Base-by-base conservation (phyloP, 2,797 vertebrate species). In the Sebastes matsubarae region DNA sequence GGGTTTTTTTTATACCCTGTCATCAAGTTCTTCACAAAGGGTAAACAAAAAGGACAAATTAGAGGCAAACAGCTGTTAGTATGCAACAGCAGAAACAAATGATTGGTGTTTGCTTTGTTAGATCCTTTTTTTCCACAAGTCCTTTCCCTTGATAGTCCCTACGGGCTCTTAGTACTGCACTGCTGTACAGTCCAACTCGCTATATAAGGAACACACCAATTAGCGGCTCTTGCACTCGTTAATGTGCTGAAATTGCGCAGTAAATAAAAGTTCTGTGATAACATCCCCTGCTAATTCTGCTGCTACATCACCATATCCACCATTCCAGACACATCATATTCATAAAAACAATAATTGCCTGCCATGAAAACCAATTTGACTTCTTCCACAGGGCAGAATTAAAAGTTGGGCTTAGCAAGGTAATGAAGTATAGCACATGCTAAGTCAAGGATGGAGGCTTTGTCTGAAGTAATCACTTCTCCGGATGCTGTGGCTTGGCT, bases 391-490 rank as follows among this genome's bases (percentile, higher is more conserved):
- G 80, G 82, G 80, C 80, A 74, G 86, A 93, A 87, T 93, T 91
- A 93, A 93, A 88, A 89, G 84, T 89, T 88, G 72, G 80, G 88
- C 88, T 92, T 91, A 88, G 88, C 72, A 89, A 87, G 87, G 88
- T 94, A 93, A 93, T 92, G 85, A 92, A 92, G 88, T 89, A 85
- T 65, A 76, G 80, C 80, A 82, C 55, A 83, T 65, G 78, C 87
- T 72, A 82, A 90, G 88, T 91, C 85, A 89, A 92, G 88, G 82
- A 90, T 76, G 72, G 81, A 87, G 87, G 87, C 88, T 92, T 93
- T 93, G 93, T 95, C 87, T 90, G 87, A 90, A 86, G 83, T 90
- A 94, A 92, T 94, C 93, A 88, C 77, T 87, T 85, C 88, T 87
- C 85, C 61, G 75, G 86, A 91, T 88, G 81, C 81, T 67, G 72